phyloP scores from a whole-genome alignment of 2,888 invertebrate genomes.

The Cancer borealis region DNA sequence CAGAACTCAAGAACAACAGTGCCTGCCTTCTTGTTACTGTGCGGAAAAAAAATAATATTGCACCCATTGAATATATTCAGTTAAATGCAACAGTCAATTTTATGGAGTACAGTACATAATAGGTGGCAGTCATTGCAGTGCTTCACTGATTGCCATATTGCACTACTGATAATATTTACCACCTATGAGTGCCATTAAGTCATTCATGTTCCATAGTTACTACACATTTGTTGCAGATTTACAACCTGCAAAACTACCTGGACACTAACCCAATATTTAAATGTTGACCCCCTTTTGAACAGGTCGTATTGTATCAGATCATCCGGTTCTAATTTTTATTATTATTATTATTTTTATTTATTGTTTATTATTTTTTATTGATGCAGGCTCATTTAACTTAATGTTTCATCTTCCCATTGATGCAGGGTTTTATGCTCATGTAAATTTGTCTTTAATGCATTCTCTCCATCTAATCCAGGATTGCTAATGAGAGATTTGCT shows the following conservation, averaged over 20 bases:
- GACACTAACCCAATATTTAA: constrained; percentile 70
- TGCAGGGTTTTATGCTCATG: constrained; percentile 54
- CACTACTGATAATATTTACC: constrained; percentile 50
- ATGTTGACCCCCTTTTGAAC: constrained; percentile 73
- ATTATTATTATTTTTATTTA: neutral
- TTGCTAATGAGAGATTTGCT: constrained; percentile 64
- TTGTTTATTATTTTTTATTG: constrained; percentile 43
- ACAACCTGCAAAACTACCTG: constrained; percentile 65
- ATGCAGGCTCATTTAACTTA: constrained; percentile 57
- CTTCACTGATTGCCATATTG: constrained; percentile 58
- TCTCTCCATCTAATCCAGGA: constrained; percentile 74
- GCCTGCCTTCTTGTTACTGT: constrained; percentile 44
- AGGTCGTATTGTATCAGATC: constrained; percentile 65
- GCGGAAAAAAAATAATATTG: neutral
- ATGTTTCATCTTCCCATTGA: constrained; percentile 52
- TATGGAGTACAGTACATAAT: constrained; percentile 39
- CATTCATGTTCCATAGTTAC: constrained; percentile 59
- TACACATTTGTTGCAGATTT: constrained; percentile 67
- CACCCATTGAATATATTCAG: neutral
- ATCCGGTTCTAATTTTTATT: constrained; percentile 37
- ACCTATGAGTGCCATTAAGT: constrained; percentile 56
- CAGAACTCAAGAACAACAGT: constrained; percentile 49
- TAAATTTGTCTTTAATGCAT: constrained; percentile 60
- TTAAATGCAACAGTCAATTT: neutral
- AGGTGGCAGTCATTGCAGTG: constrained; percentile 61